Conservation (phyloP, 2,113 vertebrate genomes). For the Sturnus vulgaris region DNA sequence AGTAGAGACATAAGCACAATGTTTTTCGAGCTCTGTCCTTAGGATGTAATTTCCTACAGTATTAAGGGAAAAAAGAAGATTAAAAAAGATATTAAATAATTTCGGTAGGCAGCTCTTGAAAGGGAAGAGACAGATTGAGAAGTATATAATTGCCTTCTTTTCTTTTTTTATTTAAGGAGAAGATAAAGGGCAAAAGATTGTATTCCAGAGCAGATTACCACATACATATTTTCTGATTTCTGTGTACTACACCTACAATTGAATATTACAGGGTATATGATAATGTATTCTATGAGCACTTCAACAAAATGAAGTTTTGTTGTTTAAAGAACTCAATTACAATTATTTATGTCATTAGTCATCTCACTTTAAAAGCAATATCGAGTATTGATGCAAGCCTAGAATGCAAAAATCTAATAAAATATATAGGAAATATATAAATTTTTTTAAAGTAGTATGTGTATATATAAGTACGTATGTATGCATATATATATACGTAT, state of each 20-base stretch:
- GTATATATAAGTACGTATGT: not conserved
- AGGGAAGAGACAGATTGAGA: not conserved
- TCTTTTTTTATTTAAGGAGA: not conserved
- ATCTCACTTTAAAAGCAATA: not conserved
- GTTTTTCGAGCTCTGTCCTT: not conserved
- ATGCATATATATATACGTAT: not conserved
- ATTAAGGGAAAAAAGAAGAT: not conserved
- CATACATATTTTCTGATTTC: not conserved
- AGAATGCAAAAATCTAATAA: not conserved
- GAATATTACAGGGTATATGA: not conserved
- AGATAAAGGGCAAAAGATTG: not conserved
- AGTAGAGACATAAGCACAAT: slow-evolving; percentile 12
- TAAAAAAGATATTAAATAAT: not conserved
- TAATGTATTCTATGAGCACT: not conserved
- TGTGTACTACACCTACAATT: not conserved
- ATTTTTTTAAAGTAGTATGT: not conserved
- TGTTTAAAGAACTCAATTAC: not conserved
- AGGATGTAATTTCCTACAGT: not conserved
- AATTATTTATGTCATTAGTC: not conserved
- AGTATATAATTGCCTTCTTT: not conserved
- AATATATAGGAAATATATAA: not conserved
- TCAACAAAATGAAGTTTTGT: not conserved
- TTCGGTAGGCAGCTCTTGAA: not conserved
- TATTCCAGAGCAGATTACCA: not conserved
- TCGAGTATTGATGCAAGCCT: not conserved